A percentile compares a stretch with the other conserved stretches of the same genome.
Evolutionary conservation across 1,140 invertebrate species (phyloP).

Genomic region (Trachymyrmex cornetzi): DNA sequence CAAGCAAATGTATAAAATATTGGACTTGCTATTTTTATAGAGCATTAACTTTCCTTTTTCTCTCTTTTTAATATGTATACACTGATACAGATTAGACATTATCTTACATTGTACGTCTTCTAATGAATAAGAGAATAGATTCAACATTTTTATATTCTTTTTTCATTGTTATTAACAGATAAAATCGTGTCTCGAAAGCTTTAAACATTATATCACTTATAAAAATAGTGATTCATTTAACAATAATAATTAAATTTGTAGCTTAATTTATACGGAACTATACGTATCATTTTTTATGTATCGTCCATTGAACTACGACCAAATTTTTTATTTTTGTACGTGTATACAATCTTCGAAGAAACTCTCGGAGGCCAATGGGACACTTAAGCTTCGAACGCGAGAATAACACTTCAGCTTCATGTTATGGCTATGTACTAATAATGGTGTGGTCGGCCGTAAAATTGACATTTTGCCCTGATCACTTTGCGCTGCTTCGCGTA

Average conservation of each 20-base stretch:
- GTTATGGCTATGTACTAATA: conserved; percentile 57
- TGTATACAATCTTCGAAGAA: conserved; percentile 9
- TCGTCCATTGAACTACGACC: not conserved
- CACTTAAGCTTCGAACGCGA: conserved; percentile 41
- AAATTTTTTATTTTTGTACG: conserved; percentile 1
- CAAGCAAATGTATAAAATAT: not conserved
- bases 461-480: conserved; percentile 52
- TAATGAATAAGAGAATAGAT: conserved; percentile 3
- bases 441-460: conserved; percentile 44
- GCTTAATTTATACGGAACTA: not conserved
- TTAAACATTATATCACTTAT: too few species aligned
- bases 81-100: not conserved
- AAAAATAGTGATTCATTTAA: not conserved
- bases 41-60: not conserved
- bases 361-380: not conserved
- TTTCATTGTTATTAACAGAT: not conserved
- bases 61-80: not conserved
- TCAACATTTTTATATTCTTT: not conserved
- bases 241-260: not conserved
- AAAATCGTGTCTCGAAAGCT: not conserved
- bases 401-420: conserved; percentile 38
- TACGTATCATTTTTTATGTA: not conserved
- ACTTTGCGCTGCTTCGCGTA: conserved; percentile 22
- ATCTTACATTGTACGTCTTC: not conserved
- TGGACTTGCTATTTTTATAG: not conserved